phyloP scores from a whole-genome alignment of 2,888 invertebrate species.

The Perithous albicinctus region DNA sequence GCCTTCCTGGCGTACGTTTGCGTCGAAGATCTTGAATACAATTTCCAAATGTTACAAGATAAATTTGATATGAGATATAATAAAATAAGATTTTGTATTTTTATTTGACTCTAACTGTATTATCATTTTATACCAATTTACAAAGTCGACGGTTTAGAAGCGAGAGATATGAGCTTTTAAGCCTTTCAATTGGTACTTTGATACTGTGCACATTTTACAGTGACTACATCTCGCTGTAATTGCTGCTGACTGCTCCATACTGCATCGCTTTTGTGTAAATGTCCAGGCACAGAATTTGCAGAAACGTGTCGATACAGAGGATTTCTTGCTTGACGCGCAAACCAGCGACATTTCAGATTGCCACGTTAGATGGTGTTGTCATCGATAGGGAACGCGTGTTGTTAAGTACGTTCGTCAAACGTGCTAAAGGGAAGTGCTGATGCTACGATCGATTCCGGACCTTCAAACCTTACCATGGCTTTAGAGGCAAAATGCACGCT shows the following conservation, averaged over 20 bases:
- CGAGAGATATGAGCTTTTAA: background rate
- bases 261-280: background rate
- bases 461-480: background rate
- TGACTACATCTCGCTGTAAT: slow-evolving; percentile 2
- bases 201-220: background rate
- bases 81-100: background rate
- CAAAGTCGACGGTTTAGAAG: background rate
- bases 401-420: background rate
- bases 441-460: background rate
- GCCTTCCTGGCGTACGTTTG: too few relatives aligned
- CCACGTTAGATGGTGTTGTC: background rate
- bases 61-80: too few relatives aligned
- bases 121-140: background rate
- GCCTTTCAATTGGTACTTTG: background rate
- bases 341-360: background rate
- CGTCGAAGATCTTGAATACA: background rate
- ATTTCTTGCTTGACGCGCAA: background rate
- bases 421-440: background rate
- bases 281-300: background rate
- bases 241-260: background rate
- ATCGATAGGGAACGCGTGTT: background rate
- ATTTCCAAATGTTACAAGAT: background rate
- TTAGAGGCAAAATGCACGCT: background rate
- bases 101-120: background rate
- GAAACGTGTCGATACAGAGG: background rate